phyloP scores from a whole-genome alignment of 2,888 invertebrate genomes.

The Heteromyza rotundicornis region DNA sequence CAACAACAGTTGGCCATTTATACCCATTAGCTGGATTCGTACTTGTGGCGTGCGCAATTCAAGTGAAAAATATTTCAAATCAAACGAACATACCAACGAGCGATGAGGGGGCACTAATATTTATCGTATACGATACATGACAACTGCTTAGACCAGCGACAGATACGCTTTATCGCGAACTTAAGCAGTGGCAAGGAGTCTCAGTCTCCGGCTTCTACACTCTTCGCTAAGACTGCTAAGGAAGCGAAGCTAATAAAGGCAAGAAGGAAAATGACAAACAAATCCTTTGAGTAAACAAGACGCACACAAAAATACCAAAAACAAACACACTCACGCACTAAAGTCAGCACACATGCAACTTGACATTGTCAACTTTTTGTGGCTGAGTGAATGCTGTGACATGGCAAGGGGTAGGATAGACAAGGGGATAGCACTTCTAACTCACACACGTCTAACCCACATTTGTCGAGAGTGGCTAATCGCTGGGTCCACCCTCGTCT shows the following conservation, averaged over 20 bases:
- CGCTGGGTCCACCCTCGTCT: background rate
- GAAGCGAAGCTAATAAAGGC: background rate
- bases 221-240: background rate
- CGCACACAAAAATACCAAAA: too few relatives aligned
- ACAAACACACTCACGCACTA: too few relatives aligned
- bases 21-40: background rate
- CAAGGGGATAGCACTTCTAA: too few relatives aligned
- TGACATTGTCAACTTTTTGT: too few relatives aligned
- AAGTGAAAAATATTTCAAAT: conserved; percentile 25
- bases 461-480: background rate
- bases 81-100: conserved; percentile 13
- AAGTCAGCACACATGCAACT: too few relatives aligned
- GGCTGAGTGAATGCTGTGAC: too few relatives aligned
- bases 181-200: conserved; percentile 23
- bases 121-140: conserved; percentile 24
- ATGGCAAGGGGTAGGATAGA: too few relatives aligned
- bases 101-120: too few relatives aligned
- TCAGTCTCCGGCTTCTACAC: background rate
- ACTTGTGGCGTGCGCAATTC: background rate
- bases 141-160: conserved; percentile 31
- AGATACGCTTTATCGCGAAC: conserved; percentile 31
- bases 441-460: background rate
- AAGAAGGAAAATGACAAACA: conserved; percentile 23
- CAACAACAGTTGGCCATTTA: background rate
- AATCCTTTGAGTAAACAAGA: conserved; percentile 14